Evolutionary conservation across 2,888 invertebrate species (phyloP), one percentile per base, ranked within the genome.

Genomic region (Aphidoletes aphidimyza): DNA sequence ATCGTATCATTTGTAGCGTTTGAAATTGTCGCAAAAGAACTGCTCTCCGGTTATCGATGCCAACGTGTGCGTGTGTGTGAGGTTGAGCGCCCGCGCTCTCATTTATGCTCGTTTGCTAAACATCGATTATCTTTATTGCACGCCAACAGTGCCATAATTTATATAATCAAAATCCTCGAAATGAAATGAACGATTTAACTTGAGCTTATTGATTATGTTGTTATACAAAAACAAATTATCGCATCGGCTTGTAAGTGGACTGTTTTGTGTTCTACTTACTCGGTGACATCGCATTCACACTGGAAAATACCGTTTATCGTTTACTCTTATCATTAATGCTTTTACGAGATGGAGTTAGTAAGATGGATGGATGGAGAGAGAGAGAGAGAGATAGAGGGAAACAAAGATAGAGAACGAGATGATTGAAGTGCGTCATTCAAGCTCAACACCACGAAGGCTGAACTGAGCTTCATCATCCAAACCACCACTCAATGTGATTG

Each of bases 201-300:
- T 69, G 69, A 69, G 69, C 69, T 69, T 69, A 69, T 69, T 69
- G 69, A 69, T 69, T 69, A 69, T 69, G 69, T 69, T 34, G 69
- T 69, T 69, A 30, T 69, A 34, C 26, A 69, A 69, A 69, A 69
- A 69, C 69, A 69, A 69, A 69, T 69, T 69, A 69, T 69, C 34
- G 30, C 69, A 69, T 30, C n/a, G n/a, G 69, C 30, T 34, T 14
- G 69, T 0, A 69, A 69, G 69, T 69, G 69, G 9, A 5, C 30
- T 69, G 14, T 30, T 69, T 26, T 30, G 69, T 30, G 0, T 30
- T 19, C 1, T 19, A 1, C 54, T 54, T 19, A 1, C 22, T 54
- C 30, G 69, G 30, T 30, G 69, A 30, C 34, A 34, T 42, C 42
- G 42, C 14, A 42, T 42, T 42, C 42, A 9, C 14, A 42, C 42